phyloP scores from a whole-genome alignment of 1,140 invertebrate species.

The Cecropterus lyciades region DNA sequence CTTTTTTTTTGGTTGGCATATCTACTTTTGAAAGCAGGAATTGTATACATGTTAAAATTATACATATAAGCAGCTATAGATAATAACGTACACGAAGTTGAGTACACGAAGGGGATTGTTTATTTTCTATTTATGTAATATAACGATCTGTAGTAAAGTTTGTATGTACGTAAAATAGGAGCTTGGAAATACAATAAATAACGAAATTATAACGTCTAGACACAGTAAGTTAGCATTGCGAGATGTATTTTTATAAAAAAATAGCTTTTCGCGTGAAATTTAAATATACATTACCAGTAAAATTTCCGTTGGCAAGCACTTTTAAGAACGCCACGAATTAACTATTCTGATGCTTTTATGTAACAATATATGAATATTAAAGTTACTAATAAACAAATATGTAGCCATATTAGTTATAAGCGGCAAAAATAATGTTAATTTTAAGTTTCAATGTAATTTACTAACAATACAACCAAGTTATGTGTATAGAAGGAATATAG shows the following conservation, averaged over 20 bases:
- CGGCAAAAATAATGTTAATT: background rate
- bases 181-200: constrained; percentile 22
- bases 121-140: too few species aligned
- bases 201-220: constrained; percentile 12
- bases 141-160: background rate
- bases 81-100: too few species aligned
- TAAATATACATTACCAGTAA: constrained; percentile 4
- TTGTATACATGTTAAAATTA: too few species aligned
- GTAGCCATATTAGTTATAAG: constrained; percentile 31
- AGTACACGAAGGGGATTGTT: too few species aligned
- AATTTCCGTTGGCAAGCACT: too few species aligned
- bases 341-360: constrained; percentile 8
- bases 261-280: constrained; percentile 5
- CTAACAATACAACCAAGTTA: background rate
- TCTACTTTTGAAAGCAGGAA: too few species aligned
- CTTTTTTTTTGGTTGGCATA: too few species aligned
- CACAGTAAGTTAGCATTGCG: background rate
- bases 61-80: too few species aligned
- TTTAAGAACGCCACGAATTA: background rate
- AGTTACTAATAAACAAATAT: constrained; percentile 7
- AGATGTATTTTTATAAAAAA: constrained; percentile 17
- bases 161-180: constrained; percentile 8
- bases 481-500: background rate
- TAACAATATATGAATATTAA: background rate
- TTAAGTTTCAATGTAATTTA: constrained; percentile 2